phyloP scores from a whole-genome alignment of 2,888 invertebrate genomes.

The Cordilura impudica region DNA sequence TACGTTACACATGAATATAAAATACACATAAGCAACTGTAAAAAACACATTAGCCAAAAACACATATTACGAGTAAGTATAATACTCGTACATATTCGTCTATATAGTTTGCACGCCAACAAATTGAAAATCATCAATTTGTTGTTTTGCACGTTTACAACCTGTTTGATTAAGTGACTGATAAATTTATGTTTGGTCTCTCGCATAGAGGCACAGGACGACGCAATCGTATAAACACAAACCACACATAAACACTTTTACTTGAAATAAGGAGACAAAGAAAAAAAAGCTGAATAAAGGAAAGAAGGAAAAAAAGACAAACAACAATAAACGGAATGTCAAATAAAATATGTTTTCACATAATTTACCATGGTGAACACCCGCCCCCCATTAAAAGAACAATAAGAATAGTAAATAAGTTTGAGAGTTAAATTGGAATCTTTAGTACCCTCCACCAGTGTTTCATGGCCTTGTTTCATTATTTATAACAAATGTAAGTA shows the following conservation, averaged over 20 bases:
- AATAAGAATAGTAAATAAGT: too few species aligned
- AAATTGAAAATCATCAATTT: conserved; percentile 73
- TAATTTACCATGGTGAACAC: conserved; percentile 68
- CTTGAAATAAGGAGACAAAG: background rate
- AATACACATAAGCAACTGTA: background rate
- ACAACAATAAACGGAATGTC: conserved; percentile 60
- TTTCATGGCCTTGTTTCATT: too few species aligned
- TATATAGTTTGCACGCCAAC: conserved; percentile 29
- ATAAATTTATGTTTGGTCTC: too few species aligned
- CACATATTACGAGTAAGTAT: background rate
- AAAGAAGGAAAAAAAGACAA: background rate
- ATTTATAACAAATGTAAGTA: too few species aligned
- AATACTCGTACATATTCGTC: background rate
- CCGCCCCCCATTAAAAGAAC: too few species aligned
- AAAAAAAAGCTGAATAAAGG: background rate
- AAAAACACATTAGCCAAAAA: background rate
- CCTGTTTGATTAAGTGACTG: conserved; percentile 55
- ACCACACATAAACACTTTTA: background rate
- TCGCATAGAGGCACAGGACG: too few species aligned
- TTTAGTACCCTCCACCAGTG: too few species aligned
- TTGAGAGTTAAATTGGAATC: too few species aligned
- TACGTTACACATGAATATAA: background rate
- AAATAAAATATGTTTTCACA: conserved; percentile 70
- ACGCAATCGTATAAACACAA: conserved; percentile 5
- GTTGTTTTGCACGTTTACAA: conserved; percentile 66